A percentile compares a stretch with the other conserved stretches of the same genome.
These are phyloP conservation scores for Perodicticus potto DNA, from an alignment of 2,797 vertebrate genomes.

Conservation along the genomic window DNA sequence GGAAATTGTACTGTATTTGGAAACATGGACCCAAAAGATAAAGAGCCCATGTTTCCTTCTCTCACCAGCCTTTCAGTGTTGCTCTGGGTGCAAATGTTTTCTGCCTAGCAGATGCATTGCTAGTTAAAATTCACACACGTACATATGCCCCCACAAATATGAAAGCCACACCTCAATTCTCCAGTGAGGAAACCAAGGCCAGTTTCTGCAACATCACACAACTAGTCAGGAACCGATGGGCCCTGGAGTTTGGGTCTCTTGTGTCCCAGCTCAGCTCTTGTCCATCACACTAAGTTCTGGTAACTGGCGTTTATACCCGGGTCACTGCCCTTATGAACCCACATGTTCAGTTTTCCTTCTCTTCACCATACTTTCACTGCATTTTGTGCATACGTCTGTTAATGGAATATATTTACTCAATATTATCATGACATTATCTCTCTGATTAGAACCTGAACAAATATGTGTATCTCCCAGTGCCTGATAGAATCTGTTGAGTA, in stretches of 20 bases:
- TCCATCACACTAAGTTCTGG: neutral
- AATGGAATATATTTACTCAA: neutral
- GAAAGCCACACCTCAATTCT: neutral
- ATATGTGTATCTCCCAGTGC: neutral
- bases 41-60: neutral
- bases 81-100: slow-evolving; percentile 21
- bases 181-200: neutral
- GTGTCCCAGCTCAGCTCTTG: too few relatives aligned
- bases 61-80: neutral
- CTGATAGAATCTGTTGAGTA: neutral
- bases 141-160: neutral
- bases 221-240: neutral
- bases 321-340: neutral
- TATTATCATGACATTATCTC: neutral
- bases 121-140: neutral
- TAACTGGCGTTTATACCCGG: neutral
- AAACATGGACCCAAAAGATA: slow-evolving; percentile 38
- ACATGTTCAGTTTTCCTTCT: neutral
- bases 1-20: slow-evolving; percentile 69
- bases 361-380: neutral
- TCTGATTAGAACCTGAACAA: neutral
- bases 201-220: neutral
- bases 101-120: neutral
- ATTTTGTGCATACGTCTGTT: neutral
- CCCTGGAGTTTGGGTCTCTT: neutral